phyloP scores from a whole-genome alignment of 2,797 vertebrate genomes.

The Anguilla pacifica region DNA sequence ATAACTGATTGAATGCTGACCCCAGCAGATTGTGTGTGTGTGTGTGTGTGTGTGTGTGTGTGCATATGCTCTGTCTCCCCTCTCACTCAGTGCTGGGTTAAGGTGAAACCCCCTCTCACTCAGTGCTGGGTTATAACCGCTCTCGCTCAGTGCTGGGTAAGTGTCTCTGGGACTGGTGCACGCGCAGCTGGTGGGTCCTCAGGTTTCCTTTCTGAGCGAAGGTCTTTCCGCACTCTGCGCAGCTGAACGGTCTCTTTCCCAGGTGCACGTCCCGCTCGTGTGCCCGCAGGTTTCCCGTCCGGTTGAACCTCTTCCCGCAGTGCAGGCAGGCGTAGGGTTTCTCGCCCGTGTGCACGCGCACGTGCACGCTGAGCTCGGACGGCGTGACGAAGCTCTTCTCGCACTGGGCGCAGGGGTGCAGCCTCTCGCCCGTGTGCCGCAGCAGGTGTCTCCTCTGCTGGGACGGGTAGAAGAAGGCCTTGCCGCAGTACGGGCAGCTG shows the following conservation, averaged over 20 bases:
- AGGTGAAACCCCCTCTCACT: background rate
- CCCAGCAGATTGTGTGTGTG: too few relatives aligned
- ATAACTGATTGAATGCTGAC: too few relatives aligned
- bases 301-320: background rate
- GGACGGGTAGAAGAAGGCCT: background rate
- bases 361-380: background rate
- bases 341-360: background rate
- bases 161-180: background rate
- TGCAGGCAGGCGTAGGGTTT: background rate
- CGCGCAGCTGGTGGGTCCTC: background rate
- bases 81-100: background rate
- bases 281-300: background rate
- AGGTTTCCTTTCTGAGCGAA: background rate
- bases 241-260: background rate
- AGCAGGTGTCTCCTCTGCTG: slow-evolving; percentile 26
- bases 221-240: background rate
- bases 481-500: slow-evolving; percentile 31
- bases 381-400: slow-evolving; percentile 3
- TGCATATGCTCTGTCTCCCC: too few relatives aligned
- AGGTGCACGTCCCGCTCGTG: background rate
- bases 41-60: too few relatives aligned
- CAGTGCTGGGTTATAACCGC: background rate
- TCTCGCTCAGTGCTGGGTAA: background rate
- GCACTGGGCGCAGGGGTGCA: background rate
- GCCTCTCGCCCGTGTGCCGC: background rate